A percentile compares a stretch with the other conserved stretches of the same genome.
phyloP scores from a whole-genome alignment of 2,113 vertebrate genomes.

The Strigops habroptila region DNA sequence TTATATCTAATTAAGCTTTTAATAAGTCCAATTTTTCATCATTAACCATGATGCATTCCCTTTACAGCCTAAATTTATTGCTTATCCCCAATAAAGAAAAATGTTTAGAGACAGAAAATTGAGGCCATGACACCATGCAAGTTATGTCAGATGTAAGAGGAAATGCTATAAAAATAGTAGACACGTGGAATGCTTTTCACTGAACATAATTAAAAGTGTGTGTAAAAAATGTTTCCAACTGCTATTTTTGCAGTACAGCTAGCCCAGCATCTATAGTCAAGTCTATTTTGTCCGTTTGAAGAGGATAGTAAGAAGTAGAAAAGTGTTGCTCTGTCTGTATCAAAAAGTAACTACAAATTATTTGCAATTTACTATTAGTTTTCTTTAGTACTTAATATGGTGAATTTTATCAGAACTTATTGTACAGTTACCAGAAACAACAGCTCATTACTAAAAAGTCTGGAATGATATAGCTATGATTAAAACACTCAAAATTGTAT shows the following conservation, averaged over 20 bases:
- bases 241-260: not conserved
- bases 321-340: not conserved
- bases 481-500: not conserved
- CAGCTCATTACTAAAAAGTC: not conserved
- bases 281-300: not conserved
- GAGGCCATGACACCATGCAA: slow-evolving; percentile 21
- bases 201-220: not conserved
- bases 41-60: not conserved
- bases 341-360: not conserved
- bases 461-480: not conserved
- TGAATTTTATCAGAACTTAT: not conserved
- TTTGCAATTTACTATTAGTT: not conserved
- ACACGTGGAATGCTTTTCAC: not conserved
- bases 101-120: slow-evolving; percentile 49
- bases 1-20: slow-evolving; percentile 46
- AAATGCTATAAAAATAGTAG: not conserved
- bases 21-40: slow-evolving; percentile 24
- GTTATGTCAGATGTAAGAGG: not conserved
- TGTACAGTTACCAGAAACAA: not conserved
- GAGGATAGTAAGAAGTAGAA: not conserved
- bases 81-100: not conserved
- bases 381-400: not conserved
- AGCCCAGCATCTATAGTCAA: not conserved
- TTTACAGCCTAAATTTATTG: slow-evolving; percentile 7
- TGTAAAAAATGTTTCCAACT: not conserved